A percentile compares a stretch with the other conserved stretches of the same genome.
These are phyloP conservation scores for Lymantria monacha DNA, from an alignment of 2,888 invertebrate genomes.

Conservation along the genomic window DNA sequence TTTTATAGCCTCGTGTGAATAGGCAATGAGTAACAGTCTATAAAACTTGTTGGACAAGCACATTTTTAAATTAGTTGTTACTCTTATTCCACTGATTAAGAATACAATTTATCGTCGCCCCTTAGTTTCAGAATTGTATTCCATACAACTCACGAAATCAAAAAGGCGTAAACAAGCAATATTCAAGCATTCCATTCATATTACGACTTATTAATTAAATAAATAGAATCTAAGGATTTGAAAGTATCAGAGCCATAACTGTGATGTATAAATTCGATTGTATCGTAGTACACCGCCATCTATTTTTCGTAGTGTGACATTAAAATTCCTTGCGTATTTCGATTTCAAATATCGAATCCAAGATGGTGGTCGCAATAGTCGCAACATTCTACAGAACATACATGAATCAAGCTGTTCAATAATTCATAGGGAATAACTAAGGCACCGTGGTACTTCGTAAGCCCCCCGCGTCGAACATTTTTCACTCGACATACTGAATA, in stretches of 20 bases:
- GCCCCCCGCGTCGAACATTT: constrained; percentile 72
- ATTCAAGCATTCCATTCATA: constrained; percentile 51
- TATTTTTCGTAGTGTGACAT: constrained; percentile 29
- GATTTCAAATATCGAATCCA: constrained; percentile 47
- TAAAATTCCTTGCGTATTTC: constrained; percentile 34
- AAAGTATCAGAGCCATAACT: constrained; percentile 27
- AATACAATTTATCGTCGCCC: no score
- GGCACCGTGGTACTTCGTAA: constrained; percentile 52
- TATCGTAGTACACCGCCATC: constrained; percentile 27
- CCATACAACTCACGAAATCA: constrained; percentile 38
- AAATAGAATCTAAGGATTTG: constrained; percentile 34
- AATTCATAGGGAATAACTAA: constrained; percentile 72
- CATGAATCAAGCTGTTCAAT: constrained; percentile 71
- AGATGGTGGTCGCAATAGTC: constrained; percentile 41
- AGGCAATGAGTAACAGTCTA: neutral
- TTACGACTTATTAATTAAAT: constrained; percentile 42
- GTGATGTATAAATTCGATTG: constrained; percentile 1
- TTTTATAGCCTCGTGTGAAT: constrained; percentile 17
- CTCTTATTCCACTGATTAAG: no score
- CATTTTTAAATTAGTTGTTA: no score
- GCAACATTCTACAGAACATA: constrained; percentile 50
- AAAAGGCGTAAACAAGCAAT: constrained; percentile 56
- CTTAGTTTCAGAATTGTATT: constrained; percentile 36
- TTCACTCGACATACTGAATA: constrained; percentile 62
- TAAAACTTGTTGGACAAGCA: no score